Evolutionary conservation across 2,113 vertebrate species (phyloP).

Genomic region (Eptesicus fuscus): DNA sequence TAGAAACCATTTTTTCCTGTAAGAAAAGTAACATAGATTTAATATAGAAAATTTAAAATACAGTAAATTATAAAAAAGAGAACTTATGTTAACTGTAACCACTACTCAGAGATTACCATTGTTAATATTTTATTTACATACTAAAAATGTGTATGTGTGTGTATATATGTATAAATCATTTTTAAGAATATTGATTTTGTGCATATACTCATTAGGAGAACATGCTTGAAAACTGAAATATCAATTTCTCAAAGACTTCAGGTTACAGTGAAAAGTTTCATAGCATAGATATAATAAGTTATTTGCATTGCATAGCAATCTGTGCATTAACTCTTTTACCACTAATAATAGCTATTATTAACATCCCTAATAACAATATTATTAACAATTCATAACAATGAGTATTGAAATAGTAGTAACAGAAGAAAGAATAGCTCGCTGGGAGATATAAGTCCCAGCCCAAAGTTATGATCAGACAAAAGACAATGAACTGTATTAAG

Average conservation of each 20-base stretch:
- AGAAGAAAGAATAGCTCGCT: neutral
- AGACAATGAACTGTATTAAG: neutral
- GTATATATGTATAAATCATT: neutral
- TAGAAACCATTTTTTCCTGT: neutral
- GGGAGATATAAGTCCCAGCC: neutral
- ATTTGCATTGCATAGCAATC: neutral
- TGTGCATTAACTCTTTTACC: neutral
- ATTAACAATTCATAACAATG: neutral
- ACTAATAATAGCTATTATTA: neutral
- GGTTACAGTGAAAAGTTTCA: neutral
- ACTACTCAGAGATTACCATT: neutral
- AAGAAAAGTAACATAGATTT: neutral
- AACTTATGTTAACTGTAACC: neutral
- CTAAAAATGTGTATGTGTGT: neutral
- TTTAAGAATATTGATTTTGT: slow-evolving; percentile 25
- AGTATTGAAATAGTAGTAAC: neutral
- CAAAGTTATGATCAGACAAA: neutral
- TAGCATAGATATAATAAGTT: neutral
- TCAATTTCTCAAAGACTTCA: neutral
- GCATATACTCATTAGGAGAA: neutral
- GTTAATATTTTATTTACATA: slow-evolving; percentile 1
- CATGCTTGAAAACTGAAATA: slow-evolving; percentile 3
- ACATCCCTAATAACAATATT: neutral
- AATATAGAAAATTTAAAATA: neutral
- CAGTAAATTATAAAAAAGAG: neutral